phyloP scores from a whole-genome alignment of 2,797 vertebrate species.

The Linurgus olivaceus region DNA sequence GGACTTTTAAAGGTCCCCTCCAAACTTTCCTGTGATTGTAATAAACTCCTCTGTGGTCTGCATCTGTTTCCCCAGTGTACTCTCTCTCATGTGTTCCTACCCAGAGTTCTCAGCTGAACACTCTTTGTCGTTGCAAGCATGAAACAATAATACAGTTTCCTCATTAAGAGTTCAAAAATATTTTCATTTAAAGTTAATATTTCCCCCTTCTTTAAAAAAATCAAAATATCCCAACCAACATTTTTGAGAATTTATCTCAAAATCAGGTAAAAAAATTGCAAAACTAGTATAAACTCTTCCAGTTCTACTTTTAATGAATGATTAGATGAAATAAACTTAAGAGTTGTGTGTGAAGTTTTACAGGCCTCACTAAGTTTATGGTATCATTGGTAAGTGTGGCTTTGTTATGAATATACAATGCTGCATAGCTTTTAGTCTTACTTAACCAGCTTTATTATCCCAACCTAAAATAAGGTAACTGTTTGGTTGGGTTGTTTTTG shows the following conservation, averaged over 20 bases:
- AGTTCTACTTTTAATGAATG: neutral
- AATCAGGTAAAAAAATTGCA: neutral
- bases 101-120: neutral
- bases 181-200: neutral
- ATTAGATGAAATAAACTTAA: neutral
- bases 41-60: neutral
- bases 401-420: neutral
- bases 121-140: neutral
- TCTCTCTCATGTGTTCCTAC: neutral
- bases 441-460: neutral
- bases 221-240: neutral
- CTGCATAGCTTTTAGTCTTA: neutral
- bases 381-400: neutral
- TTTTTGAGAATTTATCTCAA: neutral
- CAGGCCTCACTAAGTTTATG: neutral
- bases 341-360: neutral
- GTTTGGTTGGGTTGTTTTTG: neutral
- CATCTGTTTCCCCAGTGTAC: accelerated
- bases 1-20: neutral
- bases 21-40: neutral
- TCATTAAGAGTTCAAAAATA: neutral
- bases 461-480: neutral
- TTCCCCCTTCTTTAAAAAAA: neutral
- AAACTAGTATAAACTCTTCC: neutral
- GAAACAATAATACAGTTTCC: neutral